phyloP scores from a whole-genome alignment of 2,797 vertebrate genomes.

The Pseudochromis fuscus region DNA sequence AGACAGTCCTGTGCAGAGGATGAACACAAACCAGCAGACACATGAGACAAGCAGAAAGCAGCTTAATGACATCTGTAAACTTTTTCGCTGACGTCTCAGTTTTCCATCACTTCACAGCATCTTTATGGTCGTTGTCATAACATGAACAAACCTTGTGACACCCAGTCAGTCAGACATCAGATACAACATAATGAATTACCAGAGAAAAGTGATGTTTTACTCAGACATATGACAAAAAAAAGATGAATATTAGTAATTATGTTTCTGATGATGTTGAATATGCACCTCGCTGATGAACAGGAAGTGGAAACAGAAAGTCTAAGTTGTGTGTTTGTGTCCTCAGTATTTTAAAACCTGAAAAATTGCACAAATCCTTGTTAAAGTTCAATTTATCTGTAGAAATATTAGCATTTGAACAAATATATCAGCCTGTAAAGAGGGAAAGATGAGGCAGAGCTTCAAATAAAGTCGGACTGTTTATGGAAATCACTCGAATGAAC shows the following conservation, averaged over 20 bases:
- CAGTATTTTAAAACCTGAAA: background rate
- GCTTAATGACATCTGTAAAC: conserved; percentile 43
- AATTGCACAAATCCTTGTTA: background rate
- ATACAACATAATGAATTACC: background rate
- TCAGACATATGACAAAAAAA: background rate
- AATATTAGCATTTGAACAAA: background rate
- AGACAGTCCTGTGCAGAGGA: background rate
- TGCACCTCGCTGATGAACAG: conserved; percentile 56
- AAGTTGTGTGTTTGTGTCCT: background rate
- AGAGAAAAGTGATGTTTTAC: background rate
- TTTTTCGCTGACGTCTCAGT: conserved; percentile 46
- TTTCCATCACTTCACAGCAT: conserved; percentile 2
- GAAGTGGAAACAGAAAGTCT: conserved; percentile 47
- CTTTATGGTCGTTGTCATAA: conserved; percentile 44
- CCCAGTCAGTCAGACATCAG: background rate
- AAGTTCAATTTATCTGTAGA: background rate
- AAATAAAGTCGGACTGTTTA: conserved; percentile 28
- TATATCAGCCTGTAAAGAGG: fast-evolving
- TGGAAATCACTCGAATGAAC: conserved; percentile 18
- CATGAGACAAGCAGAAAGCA: conserved; percentile 3
- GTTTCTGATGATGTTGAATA: conserved; percentile 17
- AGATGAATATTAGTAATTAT: background rate
- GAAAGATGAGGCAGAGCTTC: background rate
- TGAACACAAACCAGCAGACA: background rate
- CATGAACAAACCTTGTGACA: conserved; percentile 56